These are phyloP conservation scores for Zaprionus capensis DNA, from an alignment of 1,140 invertebrate genomes.

Conservation along the genomic window DNA sequence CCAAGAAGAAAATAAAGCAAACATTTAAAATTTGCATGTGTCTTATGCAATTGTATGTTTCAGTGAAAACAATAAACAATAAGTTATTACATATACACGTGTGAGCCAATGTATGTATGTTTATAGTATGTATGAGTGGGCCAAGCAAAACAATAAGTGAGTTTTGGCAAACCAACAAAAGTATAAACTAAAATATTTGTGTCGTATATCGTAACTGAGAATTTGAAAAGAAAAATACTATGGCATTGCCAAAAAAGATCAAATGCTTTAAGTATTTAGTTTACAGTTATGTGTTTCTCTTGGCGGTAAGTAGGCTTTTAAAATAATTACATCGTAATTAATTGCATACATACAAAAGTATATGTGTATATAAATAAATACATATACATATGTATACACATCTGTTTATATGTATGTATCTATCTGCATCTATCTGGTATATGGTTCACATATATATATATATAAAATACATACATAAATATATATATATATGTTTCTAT, in stretches of 20 bases:
- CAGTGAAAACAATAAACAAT: not conserved
- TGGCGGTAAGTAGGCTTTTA: conserved; percentile 75
- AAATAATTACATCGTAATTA: not conserved
- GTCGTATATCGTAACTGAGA: conserved; percentile 18
- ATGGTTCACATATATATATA: too few species aligned
- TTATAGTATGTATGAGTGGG: not conserved
- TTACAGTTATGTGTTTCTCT: conserved; percentile 83
- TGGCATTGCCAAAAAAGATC: conserved; percentile 82
- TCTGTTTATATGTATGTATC: not conserved
- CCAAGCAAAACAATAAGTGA: conserved; percentile 1
- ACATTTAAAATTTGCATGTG: conserved; percentile 13
- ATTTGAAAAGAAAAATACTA: conserved; percentile 37
- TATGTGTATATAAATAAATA: not conserved
- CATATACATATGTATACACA: not conserved
- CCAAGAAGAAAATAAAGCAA: conserved; percentile 35
- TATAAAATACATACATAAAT: too few species aligned
- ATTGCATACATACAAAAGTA: conserved; percentile 42
- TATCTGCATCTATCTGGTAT: not conserved
- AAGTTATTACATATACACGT: not conserved
- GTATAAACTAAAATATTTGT: conserved; percentile 3
- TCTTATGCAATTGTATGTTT: conserved; percentile 5
- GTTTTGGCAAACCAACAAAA: conserved; percentile 15
- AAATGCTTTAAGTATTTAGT: conserved; percentile 84
- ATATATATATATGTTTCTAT: too few species aligned
- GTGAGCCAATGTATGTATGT: not conserved